Conservation (phyloP, 2,113 vertebrate species). For the Actenoides lindsayi region DNA sequence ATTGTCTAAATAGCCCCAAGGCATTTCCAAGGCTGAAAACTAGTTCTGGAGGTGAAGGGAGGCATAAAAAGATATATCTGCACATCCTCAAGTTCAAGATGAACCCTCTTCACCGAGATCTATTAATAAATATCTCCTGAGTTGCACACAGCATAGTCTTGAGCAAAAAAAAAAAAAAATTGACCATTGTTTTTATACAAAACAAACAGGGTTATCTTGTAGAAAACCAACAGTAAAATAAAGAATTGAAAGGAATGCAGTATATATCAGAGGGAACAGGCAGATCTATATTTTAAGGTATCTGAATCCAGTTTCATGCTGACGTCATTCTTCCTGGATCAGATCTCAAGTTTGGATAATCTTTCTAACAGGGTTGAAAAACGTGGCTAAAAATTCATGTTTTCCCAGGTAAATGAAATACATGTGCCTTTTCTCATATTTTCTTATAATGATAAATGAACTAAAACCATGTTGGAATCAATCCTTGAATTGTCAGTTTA, state of each 20-base stretch:
- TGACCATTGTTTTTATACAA: neutral
- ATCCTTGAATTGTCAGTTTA: too few species aligned
- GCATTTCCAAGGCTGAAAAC: too few species aligned
- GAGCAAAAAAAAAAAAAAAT: too few species aligned
- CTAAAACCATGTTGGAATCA: neutral
- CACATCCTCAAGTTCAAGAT: too few species aligned
- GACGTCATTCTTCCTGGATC: neutral
- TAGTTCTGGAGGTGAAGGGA: too few species aligned
- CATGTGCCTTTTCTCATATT: neutral
- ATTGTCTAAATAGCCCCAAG: too few species aligned
- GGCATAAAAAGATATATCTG: too few species aligned
- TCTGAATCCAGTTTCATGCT: neutral
- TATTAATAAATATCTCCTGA: too few species aligned
- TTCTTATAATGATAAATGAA: neutral
- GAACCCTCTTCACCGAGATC: too few species aligned
- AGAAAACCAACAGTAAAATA: neutral
- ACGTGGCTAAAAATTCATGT: neutral
- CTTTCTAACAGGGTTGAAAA: neutral
- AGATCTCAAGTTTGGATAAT: neutral
- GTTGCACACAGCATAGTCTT: too few species aligned
- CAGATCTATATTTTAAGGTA: neutral
- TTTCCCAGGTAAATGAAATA: neutral
- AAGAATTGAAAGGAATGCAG: neutral
- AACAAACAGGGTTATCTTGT: neutral
- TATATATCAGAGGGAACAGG: neutral